phyloP scores from a whole-genome alignment of 2,888 invertebrate genomes.

The Galerucella nymphaeae region DNA sequence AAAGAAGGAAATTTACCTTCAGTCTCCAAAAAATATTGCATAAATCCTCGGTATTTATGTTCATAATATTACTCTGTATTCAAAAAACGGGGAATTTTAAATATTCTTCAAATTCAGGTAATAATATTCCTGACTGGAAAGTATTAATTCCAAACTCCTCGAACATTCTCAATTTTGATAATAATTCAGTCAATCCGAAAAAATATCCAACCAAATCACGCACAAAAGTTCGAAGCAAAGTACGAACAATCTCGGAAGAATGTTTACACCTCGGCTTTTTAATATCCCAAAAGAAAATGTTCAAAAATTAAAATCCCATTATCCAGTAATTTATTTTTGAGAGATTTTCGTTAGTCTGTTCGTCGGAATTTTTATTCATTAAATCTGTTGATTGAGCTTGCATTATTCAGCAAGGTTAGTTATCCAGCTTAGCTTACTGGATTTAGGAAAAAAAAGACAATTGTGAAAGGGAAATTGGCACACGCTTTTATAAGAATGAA shows the following conservation, averaged over 20 bases:
- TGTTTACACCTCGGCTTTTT: slow-evolving; percentile 54
- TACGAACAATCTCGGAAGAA: slow-evolving; percentile 48
- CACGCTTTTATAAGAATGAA: slow-evolving; percentile 1
- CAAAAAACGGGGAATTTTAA: too few species aligned
- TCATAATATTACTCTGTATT: too few species aligned
- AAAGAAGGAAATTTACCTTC: too few species aligned
- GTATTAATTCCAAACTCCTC: too few species aligned
- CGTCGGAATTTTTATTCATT: slow-evolving; percentile 47
- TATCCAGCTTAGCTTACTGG: slow-evolving; percentile 9
- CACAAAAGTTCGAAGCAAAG: slow-evolving; percentile 38
- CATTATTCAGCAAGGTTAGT: slow-evolving; percentile 50
- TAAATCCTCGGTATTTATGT: too few species aligned
- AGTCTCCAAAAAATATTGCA: too few species aligned
- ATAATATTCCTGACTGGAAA: too few species aligned
- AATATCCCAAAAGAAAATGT: slow-evolving; percentile 42
- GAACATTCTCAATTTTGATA: too few species aligned
- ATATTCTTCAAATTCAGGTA: too few species aligned
- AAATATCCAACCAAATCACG: slow-evolving; percentile 46
- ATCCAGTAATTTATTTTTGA: slow-evolving; percentile 44
- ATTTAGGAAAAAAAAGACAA: slow-evolving; percentile 9
- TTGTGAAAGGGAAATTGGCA: not conserved
- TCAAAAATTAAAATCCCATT: slow-evolving; percentile 39
- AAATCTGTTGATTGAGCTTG: slow-evolving; percentile 50
- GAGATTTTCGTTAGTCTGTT: slow-evolving; percentile 48
- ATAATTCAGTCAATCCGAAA: too few species aligned